Conservation (phyloP, 1,140 invertebrate genomes). For the Holcopasites calliopsidis region DNA sequence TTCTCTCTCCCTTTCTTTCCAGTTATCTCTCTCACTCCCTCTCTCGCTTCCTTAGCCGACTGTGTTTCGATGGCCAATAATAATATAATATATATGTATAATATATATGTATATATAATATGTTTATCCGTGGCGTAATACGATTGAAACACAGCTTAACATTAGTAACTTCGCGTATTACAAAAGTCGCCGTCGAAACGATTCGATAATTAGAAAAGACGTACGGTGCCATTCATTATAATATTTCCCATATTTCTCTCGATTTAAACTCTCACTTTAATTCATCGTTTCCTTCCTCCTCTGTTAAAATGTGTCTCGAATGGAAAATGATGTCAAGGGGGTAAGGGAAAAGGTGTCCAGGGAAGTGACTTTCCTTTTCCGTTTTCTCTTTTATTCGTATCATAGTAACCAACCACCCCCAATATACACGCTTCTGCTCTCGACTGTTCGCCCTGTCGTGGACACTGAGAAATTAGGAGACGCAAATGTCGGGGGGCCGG, state of each 20-base stretch:
- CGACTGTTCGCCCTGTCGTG: conserved; percentile 49
- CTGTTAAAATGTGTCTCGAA: too few relatives aligned
- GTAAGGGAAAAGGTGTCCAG: conserved; percentile 11
- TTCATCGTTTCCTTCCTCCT: neutral
- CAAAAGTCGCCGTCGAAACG: conserved; percentile 47
- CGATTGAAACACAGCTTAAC: conserved; percentile 49
- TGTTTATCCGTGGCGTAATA: neutral
- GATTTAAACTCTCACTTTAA: neutral
- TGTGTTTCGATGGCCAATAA: conserved; percentile 39
- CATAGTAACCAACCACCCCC: conserved; percentile 60
- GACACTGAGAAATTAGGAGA: conserved; percentile 62
- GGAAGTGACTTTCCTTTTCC: conserved; percentile 53
- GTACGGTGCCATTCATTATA: conserved; percentile 33
- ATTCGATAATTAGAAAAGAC: conserved; percentile 43
- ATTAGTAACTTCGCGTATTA: conserved; percentile 57
- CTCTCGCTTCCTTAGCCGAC: neutral
- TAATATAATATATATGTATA: conserved; percentile 30
- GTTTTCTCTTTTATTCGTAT: conserved; percentile 54
- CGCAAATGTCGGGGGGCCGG: conserved; percentile 33
- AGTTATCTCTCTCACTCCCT: neutral
- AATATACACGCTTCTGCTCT: conserved; percentile 59
- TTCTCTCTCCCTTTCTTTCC: neutral
- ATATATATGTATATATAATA: conserved; percentile 12
- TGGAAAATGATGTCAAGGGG: neutral
- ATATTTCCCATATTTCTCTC: neutral